Conservation (phyloP, 92 coral and sea anemone genomes). For the Epizoanthus scotinus region DNA sequence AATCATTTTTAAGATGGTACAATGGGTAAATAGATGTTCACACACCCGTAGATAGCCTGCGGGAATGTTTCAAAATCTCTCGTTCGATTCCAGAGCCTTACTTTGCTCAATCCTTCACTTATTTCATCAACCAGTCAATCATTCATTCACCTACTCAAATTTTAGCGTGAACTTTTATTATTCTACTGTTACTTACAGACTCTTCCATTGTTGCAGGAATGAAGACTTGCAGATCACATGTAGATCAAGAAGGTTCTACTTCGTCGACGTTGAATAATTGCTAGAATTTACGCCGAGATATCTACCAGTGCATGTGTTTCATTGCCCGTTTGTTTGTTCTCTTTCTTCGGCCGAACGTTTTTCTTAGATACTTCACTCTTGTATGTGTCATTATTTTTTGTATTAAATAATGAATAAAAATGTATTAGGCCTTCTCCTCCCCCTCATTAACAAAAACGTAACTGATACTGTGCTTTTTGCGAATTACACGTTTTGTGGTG, state of each 20-base stretch:
- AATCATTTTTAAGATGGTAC: too few species aligned
- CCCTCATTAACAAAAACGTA: background rate
- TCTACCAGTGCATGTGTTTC: conserved; percentile 7
- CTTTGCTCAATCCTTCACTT: too few species aligned
- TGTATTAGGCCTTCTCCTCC: background rate
- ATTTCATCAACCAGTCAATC: too few species aligned
- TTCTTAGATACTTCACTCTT: background rate
- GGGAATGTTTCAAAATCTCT: too few species aligned
- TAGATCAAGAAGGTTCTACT: background rate
- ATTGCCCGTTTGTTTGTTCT: conserved; percentile 5
- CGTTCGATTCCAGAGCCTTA: too few species aligned
- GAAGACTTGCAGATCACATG: background rate
- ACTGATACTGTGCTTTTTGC: background rate
- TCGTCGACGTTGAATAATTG: background rate
- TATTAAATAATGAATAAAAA: background rate
- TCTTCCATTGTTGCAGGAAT: too few species aligned
- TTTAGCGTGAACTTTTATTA: too few species aligned
- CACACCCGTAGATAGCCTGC: too few species aligned
- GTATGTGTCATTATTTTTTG: background rate
- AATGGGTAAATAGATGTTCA: too few species aligned
- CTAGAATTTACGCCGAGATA: background rate
- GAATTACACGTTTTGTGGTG: background rate
- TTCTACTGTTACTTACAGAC: too few species aligned
- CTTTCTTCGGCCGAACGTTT: conserved; percentile 6
- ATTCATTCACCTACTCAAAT: too few species aligned